Evolutionary conservation across 2,888 invertebrate species (phyloP).

Genomic region (Nowickia ferox): DNA sequence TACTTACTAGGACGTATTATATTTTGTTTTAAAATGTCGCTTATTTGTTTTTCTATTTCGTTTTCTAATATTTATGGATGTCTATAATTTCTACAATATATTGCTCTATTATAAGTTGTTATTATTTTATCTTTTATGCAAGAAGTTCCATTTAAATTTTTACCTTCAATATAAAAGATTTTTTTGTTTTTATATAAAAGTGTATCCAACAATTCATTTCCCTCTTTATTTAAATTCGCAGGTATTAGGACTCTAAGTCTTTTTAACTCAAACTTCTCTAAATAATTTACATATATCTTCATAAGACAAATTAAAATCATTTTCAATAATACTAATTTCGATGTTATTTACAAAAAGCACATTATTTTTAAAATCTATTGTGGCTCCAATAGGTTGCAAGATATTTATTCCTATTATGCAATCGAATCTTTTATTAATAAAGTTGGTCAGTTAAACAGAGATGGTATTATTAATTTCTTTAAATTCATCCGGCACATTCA

Average conservation of each 20-base stretch:
- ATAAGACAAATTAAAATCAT: not conserved
- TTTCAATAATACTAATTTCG: not conserved
- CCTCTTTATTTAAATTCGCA: conserved; percentile 5
- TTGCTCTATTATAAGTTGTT: too few relatives aligned
- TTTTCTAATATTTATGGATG: too few relatives aligned
- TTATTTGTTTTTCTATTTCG: too few relatives aligned
- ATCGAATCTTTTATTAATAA: conserved; percentile 14
- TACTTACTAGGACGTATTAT: not conserved
- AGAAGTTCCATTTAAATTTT: conserved; percentile 30
- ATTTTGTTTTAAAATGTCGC: too few relatives aligned
- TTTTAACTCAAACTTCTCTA: conserved; percentile 1
- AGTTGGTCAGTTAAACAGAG: conserved; percentile 26
- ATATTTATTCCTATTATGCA: conserved; percentile 45
- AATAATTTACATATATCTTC: conserved; percentile 11
- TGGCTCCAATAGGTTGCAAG: not conserved
- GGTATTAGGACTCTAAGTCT: not conserved
- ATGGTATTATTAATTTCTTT: not conserved
- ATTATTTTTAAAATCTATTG: conserved; percentile 48
- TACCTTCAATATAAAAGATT: conserved; percentile 46
- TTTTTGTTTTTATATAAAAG: conserved; percentile 23
- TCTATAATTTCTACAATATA: too few relatives aligned
- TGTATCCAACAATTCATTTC: not conserved
- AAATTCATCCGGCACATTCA: conserved; percentile 24
- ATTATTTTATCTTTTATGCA: not conserved
- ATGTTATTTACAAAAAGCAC: conserved; percentile 8